phyloP scores from a whole-genome alignment of 1,140 invertebrate genomes.

The Sitophilus oryzae region DNA sequence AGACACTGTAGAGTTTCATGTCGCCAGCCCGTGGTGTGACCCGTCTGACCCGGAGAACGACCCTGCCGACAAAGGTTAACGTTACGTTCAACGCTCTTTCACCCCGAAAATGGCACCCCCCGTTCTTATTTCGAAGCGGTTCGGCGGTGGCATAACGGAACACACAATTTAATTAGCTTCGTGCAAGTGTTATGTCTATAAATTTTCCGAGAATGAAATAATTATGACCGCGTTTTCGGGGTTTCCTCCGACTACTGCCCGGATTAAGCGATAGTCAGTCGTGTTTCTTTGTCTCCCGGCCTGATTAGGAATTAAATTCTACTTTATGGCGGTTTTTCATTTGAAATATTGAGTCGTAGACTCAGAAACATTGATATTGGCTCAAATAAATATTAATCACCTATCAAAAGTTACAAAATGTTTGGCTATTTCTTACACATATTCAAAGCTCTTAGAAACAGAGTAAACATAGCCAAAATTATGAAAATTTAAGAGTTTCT shows the following conservation, averaged over 20 bases:
- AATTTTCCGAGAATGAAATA: slow-evolving; percentile 3
- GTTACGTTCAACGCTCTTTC: slow-evolving; percentile 26
- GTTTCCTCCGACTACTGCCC: neutral
- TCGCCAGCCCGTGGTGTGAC: slow-evolving; percentile 21
- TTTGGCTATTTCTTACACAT: too few species aligned
- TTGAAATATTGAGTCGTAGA: too few species aligned
- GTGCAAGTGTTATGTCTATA: slow-evolving; percentile 19
- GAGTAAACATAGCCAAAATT: too few species aligned
- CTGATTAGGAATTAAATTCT: too few species aligned
- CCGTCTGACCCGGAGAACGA: slow-evolving; percentile 15
- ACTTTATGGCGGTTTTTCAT: too few species aligned
- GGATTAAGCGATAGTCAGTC: too few species aligned
- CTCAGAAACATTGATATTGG: too few species aligned
- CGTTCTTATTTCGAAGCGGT: slow-evolving; percentile 15
- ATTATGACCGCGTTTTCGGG: neutral
- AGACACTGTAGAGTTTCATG: slow-evolving; percentile 22
- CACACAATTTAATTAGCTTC: slow-evolving; percentile 23
- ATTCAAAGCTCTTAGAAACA: too few species aligned
- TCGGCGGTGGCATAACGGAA: slow-evolving; percentile 15
- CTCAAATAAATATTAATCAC: too few species aligned
- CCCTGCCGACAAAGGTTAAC: slow-evolving; percentile 25
- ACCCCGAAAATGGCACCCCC: slow-evolving; percentile 26
- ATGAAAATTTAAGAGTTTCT: too few species aligned
- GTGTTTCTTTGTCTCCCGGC: too few species aligned
- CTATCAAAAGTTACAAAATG: too few species aligned